Evolutionary conservation across 2,113 vertebrate species (phyloP), one percentile per base, ranked within the genome.

Genomic region (Casuarius casuarius): DNA sequence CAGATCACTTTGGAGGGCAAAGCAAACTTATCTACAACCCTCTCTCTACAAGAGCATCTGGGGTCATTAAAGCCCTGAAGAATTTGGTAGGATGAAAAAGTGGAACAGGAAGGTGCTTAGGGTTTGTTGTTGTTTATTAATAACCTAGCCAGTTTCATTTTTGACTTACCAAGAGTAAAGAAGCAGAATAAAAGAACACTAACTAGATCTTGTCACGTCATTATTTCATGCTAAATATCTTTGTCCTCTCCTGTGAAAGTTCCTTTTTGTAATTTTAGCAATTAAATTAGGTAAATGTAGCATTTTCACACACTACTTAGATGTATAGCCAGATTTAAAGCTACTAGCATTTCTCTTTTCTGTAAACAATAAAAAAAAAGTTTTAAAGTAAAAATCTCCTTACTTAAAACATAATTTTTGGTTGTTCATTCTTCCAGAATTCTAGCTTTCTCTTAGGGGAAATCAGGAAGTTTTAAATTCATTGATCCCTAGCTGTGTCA

Each of bases 391-490:
- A 62, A 75, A 80, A 85, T 66, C 38, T 91, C 84, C 38, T 87
- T 94, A 44, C 46, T 92, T 76, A 88, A 96, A 92, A 90, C 65
- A 88, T 5, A 89, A 21, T 78, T 46, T n/a, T 63, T 91, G 31
- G 56, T 88, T 84, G 87, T 89, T 92, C 73, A 93, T 96, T 96
- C 49, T 65, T 87, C 52, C 52, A 82, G 46, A 92, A 93, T 89
- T 93, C 83, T 79, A 79, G 20, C 56, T 85, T 86, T 94, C 46
- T 90, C 81, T 88, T 72, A 65, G 48, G 85, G 78, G 90, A 95
- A 95, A 96, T 92, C n/a, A 95, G 33, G 8, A 95, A 84, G 46
- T 95, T 96, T 95, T 75, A 94, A 87, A 92, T 80, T 84, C 46
- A 92, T 54, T 72, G 76, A 95, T 94, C 52, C 44, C 68, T 89